Conservation (phyloP, 2,113 vertebrate genomes). For the Anarhynchus alexandrinus region DNA sequence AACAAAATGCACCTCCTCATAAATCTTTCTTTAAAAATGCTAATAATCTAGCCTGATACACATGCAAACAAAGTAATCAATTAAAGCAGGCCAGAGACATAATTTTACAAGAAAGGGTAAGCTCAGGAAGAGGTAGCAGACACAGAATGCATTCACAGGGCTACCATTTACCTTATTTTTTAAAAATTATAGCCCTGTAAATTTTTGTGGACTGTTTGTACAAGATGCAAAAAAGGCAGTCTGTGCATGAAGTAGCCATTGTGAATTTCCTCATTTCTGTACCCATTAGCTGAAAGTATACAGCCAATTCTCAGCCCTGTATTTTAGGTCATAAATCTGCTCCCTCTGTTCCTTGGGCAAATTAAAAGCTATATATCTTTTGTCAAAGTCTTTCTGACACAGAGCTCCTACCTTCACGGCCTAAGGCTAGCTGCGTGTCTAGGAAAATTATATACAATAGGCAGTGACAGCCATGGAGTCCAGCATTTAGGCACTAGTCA, state of each 20-base stretch:
- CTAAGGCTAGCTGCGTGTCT: constrained; percentile 59
- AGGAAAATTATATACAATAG: constrained; percentile 48
- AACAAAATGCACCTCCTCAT: neutral
- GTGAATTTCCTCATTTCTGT: constrained; percentile 42
- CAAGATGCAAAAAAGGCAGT: constrained; percentile 27
- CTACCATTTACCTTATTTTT: neutral
- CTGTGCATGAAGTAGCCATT: neutral
- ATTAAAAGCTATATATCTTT: constrained; percentile 74
- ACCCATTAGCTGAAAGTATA: constrained; percentile 58
- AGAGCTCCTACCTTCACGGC: constrained; percentile 55
- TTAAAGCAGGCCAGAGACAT: neutral
- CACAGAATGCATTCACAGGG: neutral
- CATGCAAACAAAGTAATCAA: constrained; percentile 11
- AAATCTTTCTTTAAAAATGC: neutral
- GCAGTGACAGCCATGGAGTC: constrained; percentile 43
- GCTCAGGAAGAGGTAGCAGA: neutral
- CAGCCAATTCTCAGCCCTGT: constrained; percentile 57
- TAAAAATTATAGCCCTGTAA: constrained; percentile 23
- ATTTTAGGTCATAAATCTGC: constrained; percentile 63
- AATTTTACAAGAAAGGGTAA: neutral
- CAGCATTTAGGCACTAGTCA: constrained; percentile 54
- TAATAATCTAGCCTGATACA: constrained; percentile 15
- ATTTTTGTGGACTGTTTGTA: constrained; percentile 32
- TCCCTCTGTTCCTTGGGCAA: constrained; percentile 62
- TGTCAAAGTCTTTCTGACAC: constrained; percentile 67